Conservation (phyloP, 35 echinoderm and acorn worm species). For the Strongylocentrotus purpuratus region DNA sequence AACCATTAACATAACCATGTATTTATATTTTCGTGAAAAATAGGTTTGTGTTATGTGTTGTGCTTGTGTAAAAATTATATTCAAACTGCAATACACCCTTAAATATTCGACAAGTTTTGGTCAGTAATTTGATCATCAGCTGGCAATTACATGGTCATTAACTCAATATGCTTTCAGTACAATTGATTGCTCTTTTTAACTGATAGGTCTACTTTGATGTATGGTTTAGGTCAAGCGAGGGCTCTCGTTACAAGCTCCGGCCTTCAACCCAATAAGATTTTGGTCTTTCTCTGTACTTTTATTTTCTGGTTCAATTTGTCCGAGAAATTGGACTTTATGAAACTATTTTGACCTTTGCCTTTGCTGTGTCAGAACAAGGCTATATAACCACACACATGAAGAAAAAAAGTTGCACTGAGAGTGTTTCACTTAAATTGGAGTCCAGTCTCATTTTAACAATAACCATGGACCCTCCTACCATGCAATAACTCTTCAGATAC, state of each 20-base stretch:
- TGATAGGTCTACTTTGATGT: background rate
- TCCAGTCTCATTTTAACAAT: background rate
- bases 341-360: background rate
- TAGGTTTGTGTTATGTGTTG: background rate
- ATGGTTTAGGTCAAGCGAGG: conserved; percentile 24
- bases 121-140: background rate
- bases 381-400: too few species aligned
- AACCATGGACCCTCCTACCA: too few species aligned
- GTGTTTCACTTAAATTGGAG: background rate
- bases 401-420: background rate
- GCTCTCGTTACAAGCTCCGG: background rate
- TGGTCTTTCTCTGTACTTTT: background rate
- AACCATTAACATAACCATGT: background rate
- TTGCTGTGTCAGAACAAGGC: background rate
- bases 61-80: background rate
- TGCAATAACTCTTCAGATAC: too few species aligned
- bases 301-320: background rate
- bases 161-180: conserved; percentile 6
- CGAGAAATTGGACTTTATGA: background rate
- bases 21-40: background rate
- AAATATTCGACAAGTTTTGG: too few species aligned
- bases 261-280: background rate
- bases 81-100: too few species aligned
- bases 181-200: background rate
- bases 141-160: conserved; percentile 15